phyloP scores from a whole-genome alignment of 2,888 invertebrate species.

The Drosophila formosana region DNA sequence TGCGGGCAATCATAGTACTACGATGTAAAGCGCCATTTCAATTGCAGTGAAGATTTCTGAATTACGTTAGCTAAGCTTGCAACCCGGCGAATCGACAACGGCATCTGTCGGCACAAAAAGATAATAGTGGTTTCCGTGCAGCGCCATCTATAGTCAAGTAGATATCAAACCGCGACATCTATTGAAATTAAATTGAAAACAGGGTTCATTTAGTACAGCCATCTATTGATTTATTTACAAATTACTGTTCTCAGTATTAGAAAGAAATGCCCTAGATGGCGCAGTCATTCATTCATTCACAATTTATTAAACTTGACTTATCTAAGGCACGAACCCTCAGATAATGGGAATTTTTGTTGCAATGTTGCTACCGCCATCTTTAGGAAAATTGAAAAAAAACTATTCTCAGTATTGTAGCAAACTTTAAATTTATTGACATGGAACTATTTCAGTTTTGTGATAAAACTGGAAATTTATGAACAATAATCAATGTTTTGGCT shows the following conservation, averaged over 20 bases:
- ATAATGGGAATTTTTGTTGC: neutral
- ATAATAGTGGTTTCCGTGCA: neutral
- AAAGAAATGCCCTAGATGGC: neutral
- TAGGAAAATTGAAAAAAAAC: neutral
- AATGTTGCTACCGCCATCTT: neutral
- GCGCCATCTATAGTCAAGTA: neutral
- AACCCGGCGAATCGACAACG: slow-evolving; percentile 1
- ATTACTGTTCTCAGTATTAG: slow-evolving; percentile 11
- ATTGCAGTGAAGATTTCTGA: neutral
- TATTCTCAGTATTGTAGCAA: slow-evolving; percentile 4
- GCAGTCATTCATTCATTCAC: neutral
- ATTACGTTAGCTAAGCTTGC: neutral
- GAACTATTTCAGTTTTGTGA: neutral
- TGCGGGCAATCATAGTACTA: neutral
- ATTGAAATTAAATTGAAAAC: neutral
- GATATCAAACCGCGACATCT: neutral
- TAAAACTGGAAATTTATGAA: neutral
- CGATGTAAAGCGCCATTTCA: neutral
- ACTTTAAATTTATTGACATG: too few species aligned
- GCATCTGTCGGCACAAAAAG: neutral
- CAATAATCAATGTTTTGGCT: neutral
- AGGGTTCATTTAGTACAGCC: neutral
- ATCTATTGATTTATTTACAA: neutral
- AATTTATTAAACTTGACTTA: too few species aligned
- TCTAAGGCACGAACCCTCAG: neutral